These are phyloP conservation scores for Hemiscyllium ocellatum DNA, from an alignment of 2,113 vertebrate species.

Conservation along the genomic window DNA sequence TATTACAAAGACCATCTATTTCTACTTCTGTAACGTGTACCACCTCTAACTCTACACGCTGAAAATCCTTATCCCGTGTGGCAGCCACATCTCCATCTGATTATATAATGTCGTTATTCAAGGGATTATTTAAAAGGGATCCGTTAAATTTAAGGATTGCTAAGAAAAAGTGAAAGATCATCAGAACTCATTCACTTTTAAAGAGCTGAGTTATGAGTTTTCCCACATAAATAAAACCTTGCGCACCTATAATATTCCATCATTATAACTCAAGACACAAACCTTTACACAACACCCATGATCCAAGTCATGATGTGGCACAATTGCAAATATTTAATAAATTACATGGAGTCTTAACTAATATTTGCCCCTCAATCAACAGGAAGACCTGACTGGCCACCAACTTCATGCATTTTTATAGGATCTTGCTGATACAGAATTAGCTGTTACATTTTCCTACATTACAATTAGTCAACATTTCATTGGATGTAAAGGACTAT, in stretches of 20 bases:
- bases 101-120: neutral
- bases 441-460: neutral
- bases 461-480: neutral
- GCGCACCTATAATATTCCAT: neutral
- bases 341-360: neutral
- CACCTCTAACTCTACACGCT: neutral
- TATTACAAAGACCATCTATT: neutral
- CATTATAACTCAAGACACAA: neutral
- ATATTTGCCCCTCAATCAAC: neutral
- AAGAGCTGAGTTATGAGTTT: neutral
- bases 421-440: neutral
- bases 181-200: neutral
- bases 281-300: neutral
- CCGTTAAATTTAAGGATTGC: neutral
- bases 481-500: neutral
- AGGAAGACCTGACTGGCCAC: neutral
- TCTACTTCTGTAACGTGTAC: neutral
- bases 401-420: neutral
- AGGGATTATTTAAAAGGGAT: neutral
- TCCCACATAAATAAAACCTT: neutral
- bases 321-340: neutral
- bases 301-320: neutral
- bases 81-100: too few species aligned
- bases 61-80: neutral
- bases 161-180: neutral